Base-by-base conservation (phyloP, 2,113 vertebrate genomes). In the Peromyscus polionotus region DNA sequence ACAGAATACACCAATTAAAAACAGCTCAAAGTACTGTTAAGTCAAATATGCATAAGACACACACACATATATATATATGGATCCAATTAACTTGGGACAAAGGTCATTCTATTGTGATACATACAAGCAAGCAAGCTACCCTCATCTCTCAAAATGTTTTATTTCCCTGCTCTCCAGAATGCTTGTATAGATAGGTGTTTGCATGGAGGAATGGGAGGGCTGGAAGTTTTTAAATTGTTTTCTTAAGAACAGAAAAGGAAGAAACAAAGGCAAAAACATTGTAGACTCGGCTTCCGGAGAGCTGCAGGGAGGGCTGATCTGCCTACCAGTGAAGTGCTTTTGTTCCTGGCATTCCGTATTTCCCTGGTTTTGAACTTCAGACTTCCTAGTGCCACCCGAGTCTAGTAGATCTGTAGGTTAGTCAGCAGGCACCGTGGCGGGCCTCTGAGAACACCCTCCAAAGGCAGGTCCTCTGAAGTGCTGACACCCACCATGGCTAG, bases 261-360 rank as follows among this genome's bases (percentile, higher is more conserved):
- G 36, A 95, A 93, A 79, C 54, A 92, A 93, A 93, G 57, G 80
- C 57, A 92, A 91, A 96, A 97, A 45, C 1, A 89, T 48, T 86
- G 22, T 93, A 31, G 42, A 81, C 31, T 1, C 54, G 20, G 91
- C 65, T 77, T 57, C 59, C 20, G 51, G 65, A 48, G 45, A 97
- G 88, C 39, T 31, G 39, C 16, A 6, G 65, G 67, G 73, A 51
- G 45, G 12, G 16, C 72, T 77, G n/a, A 22, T 61, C 80, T 59
- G 54, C 19, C 31, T 48, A 39, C 31, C 48, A 45, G n/a, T 48
- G 57, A 80, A 28, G 28, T 48, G 63, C 48, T 75, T 90, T 88
- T 88, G 31, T 59, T 19, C 57, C 51, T 91, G 28, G 33, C 16
- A 54, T 48, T 86, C 57, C n/a, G 39, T 10, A 48, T 48, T 48